Base-by-base conservation (phyloP, 2,888 invertebrate species). In the Oscheius sp. region DNA sequence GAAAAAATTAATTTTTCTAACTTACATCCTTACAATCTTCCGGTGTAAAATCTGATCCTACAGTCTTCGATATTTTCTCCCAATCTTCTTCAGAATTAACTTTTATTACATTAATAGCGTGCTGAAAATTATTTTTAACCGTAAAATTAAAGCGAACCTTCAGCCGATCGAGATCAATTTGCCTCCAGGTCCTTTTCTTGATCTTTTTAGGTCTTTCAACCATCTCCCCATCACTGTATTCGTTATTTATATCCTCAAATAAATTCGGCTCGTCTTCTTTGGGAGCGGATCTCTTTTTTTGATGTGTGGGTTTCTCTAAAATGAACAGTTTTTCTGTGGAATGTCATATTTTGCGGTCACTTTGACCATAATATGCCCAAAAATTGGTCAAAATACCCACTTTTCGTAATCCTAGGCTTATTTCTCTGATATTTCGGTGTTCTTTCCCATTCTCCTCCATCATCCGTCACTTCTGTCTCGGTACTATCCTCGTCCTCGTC, bases 11-110 rank as follows among this genome's bases (percentile, higher is more conserved):
- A n/a, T n/a, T n/a, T n/a, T n/a, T n/a, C n/a, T n/a, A n/a, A n/a
- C 13, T 27, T 16, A 58, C 58, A 61, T 61, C 43, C 21, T 43
- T 61, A 21, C 61, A 61, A 18, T 61, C 61, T 13, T 16, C 41
- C 1, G 45, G 18, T 18, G 41, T 41, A 18, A 61, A 61, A 41
- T 61, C 61, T 0, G 41, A 21, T 6, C 61, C 61, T 7, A 61
- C 23, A 0, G 45, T 43, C n/a, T 61, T 21, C 16, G 61, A 41
- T 21, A 61, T 21, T 43, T 45, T 13, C 18, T 43, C 21, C 61
- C 61, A 61, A 13, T 61, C 61, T 12, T 61, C 61, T 21, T 61
- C 61, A 12, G n/a, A 12, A 6, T 23, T n/a, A 3, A 45, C 21
- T 18, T 45, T 41, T 23, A 43, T 16, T 21, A 12, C 12, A 2